Evolutionary conservation across 1,140 invertebrate species (phyloP), one percentile per base, ranked within the genome.

Genomic region (Parasteatoda tepidariorum): DNA sequence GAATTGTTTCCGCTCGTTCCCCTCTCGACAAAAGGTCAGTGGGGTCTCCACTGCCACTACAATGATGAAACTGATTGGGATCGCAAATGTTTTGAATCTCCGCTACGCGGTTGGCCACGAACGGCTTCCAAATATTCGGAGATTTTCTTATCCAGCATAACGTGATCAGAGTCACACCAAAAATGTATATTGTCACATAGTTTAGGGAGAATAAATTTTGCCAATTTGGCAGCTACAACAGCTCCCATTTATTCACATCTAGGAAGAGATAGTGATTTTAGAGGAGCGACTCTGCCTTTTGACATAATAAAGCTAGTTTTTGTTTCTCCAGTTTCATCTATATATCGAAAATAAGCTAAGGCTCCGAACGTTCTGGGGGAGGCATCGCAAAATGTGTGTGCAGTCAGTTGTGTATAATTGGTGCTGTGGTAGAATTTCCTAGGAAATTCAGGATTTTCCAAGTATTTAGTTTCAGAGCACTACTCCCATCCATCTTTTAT

Each of bases 121-220:
- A 76, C 2, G 33, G 24, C 33, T 76, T 66, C 33, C 26, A 76
- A n/a, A n/a, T n/a, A 13, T 76, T 64, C 6, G 13, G 24, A 26
- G 73, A n/a, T 30, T 6, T 38, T 22, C 54, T 64, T 3, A 48
- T 66, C 59, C 38, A 33, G n/a, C 48, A 26, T 2, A 66, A 18
- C 22, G 38, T 30, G 11, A 76, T 76, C 66, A 4, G 2, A n/a
- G 31, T 54, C 61, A 31, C 6, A 48, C 24, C 15, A 66, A 22
- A 64, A 41, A n/a, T 54, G 54, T 54, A 3, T 48, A 54, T 30
- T 9, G n/a, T n/a, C n/a, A n/a, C n/a, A n/a, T n/a, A n/a, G n/a
- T n/a, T n/a, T n/a, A n/a, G n/a, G n/a, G n/a, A n/a, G n/a, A n/a
- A n/a, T n/a, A n/a, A n/a, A n/a, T n/a, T n/a, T n/a, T n/a, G n/a